Conservation (phyloP, 37 sponge, comb jelly and placozoan species). For the Haliclona indistincta region DNA sequence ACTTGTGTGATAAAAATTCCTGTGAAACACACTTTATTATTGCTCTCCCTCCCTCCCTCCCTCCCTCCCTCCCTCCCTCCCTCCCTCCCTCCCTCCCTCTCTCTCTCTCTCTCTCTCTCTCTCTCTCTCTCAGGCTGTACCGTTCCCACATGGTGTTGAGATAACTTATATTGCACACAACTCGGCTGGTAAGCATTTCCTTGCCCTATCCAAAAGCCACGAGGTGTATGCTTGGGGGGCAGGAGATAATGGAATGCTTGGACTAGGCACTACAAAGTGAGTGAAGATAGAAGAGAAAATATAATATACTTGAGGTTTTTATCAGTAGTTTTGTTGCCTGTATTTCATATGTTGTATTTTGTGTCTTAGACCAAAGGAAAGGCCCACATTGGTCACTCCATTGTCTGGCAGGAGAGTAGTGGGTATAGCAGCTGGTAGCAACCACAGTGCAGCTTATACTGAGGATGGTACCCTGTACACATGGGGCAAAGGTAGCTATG, state of each 20-base stretch:
- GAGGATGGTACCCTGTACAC: slow-evolving; percentile 84
- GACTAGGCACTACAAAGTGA: slow-evolving; percentile 79
- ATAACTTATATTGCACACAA: slow-evolving; percentile 51
- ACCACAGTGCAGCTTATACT: slow-evolving; percentile 87
- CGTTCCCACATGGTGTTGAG: slow-evolving; percentile 44
- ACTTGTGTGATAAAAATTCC: neutral
- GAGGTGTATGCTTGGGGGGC: slow-evolving; percentile 91
- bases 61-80: neutral
- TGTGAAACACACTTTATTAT: neutral
- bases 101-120: slow-evolving; percentile 6
- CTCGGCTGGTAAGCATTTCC: slow-evolving; percentile 74
- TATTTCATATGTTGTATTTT: neutral
- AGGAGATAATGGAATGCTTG: slow-evolving; percentile 88
- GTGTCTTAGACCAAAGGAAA: slow-evolving; percentile 29
- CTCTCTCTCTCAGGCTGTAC: slow-evolving; percentile 19
- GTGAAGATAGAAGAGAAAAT: neutral
- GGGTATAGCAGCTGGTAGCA: slow-evolving; percentile 69
- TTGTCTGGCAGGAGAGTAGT: slow-evolving; percentile 65
- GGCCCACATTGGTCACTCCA: slow-evolving; percentile 39
- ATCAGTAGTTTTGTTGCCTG: neutral
- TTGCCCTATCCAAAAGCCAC: slow-evolving; percentile 75
- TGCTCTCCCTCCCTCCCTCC: neutral
- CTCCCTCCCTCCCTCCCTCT: slow-evolving; percentile 15
- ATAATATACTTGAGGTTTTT: neutral
- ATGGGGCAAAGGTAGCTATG: slow-evolving; percentile 92